Base-by-base conservation (phyloP, 2,797 vertebrate genomes). In the Karalla daura region DNA sequence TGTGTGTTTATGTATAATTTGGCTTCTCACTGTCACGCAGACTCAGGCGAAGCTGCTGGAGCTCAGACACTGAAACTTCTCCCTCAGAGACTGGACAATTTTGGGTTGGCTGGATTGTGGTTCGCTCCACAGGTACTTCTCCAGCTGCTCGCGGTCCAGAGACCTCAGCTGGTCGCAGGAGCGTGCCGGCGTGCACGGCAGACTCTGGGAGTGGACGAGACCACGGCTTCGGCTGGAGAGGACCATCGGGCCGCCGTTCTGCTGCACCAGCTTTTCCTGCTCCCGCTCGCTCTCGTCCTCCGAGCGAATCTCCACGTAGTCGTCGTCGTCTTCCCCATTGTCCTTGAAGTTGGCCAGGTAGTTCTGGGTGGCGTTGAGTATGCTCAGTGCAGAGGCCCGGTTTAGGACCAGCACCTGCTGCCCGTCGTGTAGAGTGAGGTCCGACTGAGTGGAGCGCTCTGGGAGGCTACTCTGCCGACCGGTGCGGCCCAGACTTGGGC, bases 21-120 rank as follows among this genome's bases (percentile, higher is more conserved):
- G 77, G 74, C 55, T 77, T 85, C 55, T 53, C 30, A 65, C 73
- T 24, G 17, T 45, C 49, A 11, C 13, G 5, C 3, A 43, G 62
- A 39, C 36, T 95, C 88, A 98, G 79, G 95, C 96, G 62, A 99
- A 98, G 82, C 97, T 99, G 78, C 96, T 98, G 44, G 98, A 98
- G 77, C 97, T 97, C 70, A 99, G 95, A 95, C 97, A 99, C 63
- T 98, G 97, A 79, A 99, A 96, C 88, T 98, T 99, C 67, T 98
- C 97, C 77, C 97, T 94, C 83, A 99, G 89, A 25, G 97, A 98
- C 84, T 98, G 97, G 65, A 96, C 97, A 17, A 99, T 96, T 44
- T 96, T 99, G 84, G 96, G 93, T 84, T 98, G 96, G 86, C 70
- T 95, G 73, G 95, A 94, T 76, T 95, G 90, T 0, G 95, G 94